Conservation (phyloP, 2,797 vertebrate species). For the Lepidocolaptes lacrymiger region DNA sequence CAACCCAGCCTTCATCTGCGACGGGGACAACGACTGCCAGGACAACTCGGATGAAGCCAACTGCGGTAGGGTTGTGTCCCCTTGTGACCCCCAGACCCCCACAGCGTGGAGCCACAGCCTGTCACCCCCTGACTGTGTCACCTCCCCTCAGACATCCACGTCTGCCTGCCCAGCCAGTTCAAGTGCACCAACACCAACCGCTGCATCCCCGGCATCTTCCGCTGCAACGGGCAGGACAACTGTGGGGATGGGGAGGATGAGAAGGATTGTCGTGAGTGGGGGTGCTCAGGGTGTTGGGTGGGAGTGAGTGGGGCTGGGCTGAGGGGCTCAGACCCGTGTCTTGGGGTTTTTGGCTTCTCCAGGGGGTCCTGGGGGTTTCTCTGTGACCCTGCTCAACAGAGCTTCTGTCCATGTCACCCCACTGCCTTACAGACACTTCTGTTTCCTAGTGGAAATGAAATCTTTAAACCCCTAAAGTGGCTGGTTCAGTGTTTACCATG, state of each 20-base stretch:
- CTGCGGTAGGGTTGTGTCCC: conserved; percentile 76
- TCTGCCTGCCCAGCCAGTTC: conserved; percentile 97
- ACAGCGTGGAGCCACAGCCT: not conserved
- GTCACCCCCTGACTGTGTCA: not conserved
- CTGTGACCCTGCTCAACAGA: not conserved
- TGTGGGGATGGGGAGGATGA: conserved; percentile 95
- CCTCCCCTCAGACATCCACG: conserved; percentile 87
- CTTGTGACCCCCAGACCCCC: accelerated
- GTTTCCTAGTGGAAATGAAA: not conserved
- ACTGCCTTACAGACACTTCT: not conserved
- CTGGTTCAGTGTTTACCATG: not conserved
- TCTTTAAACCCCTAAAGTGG: not conserved
- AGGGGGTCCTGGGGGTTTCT: not conserved
- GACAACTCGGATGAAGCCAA: conserved; percentile 89
- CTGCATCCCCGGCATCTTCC: conserved; percentile 97
- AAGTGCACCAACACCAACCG: conserved; percentile 96
- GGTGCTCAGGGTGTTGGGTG: not conserved
- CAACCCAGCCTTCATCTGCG: conserved; percentile 90
- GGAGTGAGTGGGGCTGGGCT: accelerated
- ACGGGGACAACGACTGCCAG: conserved; percentile 89
- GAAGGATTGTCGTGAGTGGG: conserved; percentile 93
- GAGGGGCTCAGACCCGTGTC: accelerated
- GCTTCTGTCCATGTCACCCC: accelerated
- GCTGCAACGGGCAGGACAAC: conserved; percentile 97
- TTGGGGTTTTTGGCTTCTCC: not conserved